Base-by-base conservation (phyloP, 2,888 invertebrate species). In the Pocota personata region DNA sequence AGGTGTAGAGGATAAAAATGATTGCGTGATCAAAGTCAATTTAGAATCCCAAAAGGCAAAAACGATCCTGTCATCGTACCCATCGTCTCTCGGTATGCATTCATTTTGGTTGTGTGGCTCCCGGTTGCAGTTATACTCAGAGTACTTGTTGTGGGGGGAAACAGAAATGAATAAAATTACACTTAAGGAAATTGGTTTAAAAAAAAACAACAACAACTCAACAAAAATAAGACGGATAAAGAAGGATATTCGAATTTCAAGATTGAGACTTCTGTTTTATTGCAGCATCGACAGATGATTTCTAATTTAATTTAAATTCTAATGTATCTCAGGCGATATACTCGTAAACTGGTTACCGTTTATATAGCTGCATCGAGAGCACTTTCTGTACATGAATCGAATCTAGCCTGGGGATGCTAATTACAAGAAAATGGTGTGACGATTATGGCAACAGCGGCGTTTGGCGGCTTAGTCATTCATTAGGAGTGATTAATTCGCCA, bases 11-110 rank as follows among this genome's bases (percentile, higher is more conserved):
- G 82, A 82, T 82, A 58, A 71, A 88, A 89, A 88, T 89, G 88
- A 92, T 91, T 91, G 91, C 91, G 92, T 91, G 91, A 92, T 92
- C 92, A 92, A 92, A 90, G 91, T 91, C 91, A 91, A 91, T 91
- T 91, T 92, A 92, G 90, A 88, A 89, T 82, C 77, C 78, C 64
- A 84, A 87, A 84, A 75, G 82, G 82, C 82, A 86, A 76, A 79
- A 87, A 82, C 77, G 80, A 87, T 87, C 86, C 86, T 87, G 86
- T 79, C 83, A 80, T 87, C 87, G 67, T 80, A 76, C 43, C n/a
- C 40, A 75, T 32, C 76, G 76, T 66, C 76, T 77, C 35, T 37
- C 14, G 12, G 37, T 71, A 27, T 82, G 77, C 72, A 78, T 71
- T 46, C 62, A 73, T 83, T 73, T 84, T 66, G 55, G 46, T 67